Evolutionary conservation across 2,113 vertebrate species (phyloP).

Genomic region (Cochlearius cochlearius): DNA sequence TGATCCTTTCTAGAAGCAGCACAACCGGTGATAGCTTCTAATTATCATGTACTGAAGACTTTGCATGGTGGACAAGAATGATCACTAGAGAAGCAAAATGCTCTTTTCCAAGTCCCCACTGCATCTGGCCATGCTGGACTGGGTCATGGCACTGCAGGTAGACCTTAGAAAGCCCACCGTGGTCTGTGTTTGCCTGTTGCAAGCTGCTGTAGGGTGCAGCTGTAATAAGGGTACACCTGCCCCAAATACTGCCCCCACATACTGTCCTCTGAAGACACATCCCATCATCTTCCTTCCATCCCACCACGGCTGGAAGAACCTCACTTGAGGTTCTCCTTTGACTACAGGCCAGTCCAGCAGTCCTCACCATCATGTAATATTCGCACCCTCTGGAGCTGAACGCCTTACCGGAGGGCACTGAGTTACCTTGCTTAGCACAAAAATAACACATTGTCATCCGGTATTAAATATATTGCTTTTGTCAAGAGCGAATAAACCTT

Average conservation of each 20-base stretch:
- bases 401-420: background rate
- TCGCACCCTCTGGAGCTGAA: background rate
- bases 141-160: background rate
- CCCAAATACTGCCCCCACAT: background rate
- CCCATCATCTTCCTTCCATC: background rate
- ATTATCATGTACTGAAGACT: background rate
- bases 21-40: background rate
- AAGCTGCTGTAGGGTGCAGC: background rate
- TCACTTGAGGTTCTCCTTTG: background rate
- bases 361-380: rapidly evolving
- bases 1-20: background rate
- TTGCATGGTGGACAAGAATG: background rate
- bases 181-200: background rate
- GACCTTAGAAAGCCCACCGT: background rate
- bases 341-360: background rate
- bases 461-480: background rate
- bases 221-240: background rate
- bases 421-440: background rate
- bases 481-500: background rate
- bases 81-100: background rate
- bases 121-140: background rate
- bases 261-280: background rate
- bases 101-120: background rate
- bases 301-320: background rate
- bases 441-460: background rate